Percentiles rank a stretch among this genome's conserved stretches.
phyloP scores from a whole-genome alignment of 2,888 invertebrate species.

The Fissipunctia ypsillon region DNA sequence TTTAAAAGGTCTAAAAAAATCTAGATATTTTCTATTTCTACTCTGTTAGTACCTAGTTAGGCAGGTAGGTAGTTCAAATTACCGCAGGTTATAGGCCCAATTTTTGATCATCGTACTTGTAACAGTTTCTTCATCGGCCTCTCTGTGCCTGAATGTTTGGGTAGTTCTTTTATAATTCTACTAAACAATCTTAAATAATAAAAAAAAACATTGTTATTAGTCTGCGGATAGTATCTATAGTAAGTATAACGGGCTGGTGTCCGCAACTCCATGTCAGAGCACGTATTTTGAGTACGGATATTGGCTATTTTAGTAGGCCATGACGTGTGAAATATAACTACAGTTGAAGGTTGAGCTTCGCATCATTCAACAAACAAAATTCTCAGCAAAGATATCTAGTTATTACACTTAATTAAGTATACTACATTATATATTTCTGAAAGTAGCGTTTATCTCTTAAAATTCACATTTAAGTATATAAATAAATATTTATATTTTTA shows the following conservation, averaged over 20 bases:
- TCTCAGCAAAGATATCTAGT: constrained; percentile 19
- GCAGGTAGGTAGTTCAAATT: no score
- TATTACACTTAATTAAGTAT: constrained; percentile 6
- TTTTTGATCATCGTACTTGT: no score
- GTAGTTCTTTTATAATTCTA: no score
- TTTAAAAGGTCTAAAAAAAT: no score
- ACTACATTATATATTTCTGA: constrained; percentile 34
- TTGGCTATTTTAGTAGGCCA: neutral
- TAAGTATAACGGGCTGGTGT: neutral
- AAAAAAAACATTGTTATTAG: no score
- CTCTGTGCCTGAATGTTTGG: no score
- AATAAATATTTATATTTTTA: constrained; percentile 64
- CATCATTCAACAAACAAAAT: neutral
- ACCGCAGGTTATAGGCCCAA: no score
- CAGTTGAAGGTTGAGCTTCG: constrained; percentile 3
- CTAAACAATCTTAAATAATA: no score
- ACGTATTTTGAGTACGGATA: neutral
- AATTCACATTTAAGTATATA: constrained; percentile 52
- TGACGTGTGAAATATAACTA: neutral
- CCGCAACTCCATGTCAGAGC: neutral
- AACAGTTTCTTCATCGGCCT: no score
- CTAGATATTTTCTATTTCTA: no score
- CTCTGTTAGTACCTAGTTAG: no score
- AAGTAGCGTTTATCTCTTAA: constrained; percentile 45
- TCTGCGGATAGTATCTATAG: no score